These are phyloP conservation scores for Euphonia xanthogaster DNA, from an alignment of 2,797 vertebrate species.

Conservation along the genomic window DNA sequence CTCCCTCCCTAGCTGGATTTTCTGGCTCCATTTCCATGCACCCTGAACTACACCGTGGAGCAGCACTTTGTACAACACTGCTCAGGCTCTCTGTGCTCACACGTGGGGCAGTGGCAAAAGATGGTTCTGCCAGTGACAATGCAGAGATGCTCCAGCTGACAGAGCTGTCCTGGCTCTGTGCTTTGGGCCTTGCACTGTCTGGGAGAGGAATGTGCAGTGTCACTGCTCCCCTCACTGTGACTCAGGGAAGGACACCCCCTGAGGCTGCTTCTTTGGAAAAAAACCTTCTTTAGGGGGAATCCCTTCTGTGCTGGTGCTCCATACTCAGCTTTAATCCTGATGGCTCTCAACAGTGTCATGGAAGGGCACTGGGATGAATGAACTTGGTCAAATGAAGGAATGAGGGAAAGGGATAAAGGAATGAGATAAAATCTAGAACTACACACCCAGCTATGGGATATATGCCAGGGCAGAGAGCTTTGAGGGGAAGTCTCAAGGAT, in stretches of 20 bases:
- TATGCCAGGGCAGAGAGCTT: neutral
- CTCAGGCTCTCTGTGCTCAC: neutral
- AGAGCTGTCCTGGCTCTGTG: neutral
- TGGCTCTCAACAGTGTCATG: neutral
- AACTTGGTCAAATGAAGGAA: neutral
- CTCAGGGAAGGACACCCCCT: neutral
- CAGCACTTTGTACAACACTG: neutral
- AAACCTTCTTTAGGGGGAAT: neutral
- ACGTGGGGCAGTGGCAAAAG: neutral
- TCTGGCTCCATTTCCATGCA: slow-evolving; percentile 16
- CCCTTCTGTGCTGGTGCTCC: neutral
- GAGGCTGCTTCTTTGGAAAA: neutral
- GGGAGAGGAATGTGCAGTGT: neutral
- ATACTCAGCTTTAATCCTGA: neutral
- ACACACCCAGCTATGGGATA: neutral
- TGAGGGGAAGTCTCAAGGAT: neutral
- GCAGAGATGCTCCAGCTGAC: neutral
- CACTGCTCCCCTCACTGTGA: neutral
- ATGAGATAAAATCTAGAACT: neutral
- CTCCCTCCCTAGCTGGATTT: neutral
- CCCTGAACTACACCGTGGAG: neutral
- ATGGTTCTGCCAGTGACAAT: neutral
- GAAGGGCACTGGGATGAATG: neutral
- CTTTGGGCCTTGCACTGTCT: neutral
- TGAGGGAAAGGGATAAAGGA: neutral